Base-by-base conservation (phyloP, 2,113 vertebrate genomes). In the Gobio gobio region DNA sequence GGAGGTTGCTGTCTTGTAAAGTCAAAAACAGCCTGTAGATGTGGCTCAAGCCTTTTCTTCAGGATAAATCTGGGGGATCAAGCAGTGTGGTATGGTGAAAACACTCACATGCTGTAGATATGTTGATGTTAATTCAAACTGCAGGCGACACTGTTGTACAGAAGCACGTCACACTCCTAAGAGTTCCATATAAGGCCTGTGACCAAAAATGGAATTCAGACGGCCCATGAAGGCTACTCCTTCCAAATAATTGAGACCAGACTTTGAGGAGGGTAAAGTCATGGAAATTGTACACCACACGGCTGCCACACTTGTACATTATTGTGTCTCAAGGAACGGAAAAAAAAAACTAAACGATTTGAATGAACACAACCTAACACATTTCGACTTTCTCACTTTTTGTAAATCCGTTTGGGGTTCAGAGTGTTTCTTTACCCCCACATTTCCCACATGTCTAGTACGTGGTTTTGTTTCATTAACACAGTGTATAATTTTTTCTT, bases 231-330 rank as follows among this genome's bases (percentile, higher is more conserved):
- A 29, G 40, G 77, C 58, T 18, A 10, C 58, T 26, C n/a, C n/a
- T 26, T 61, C 36, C n/a, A 61, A 43, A 79, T 63, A 79, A 79
- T 10, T 79, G 12, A 45, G 58, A 45, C n/a, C 56, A 79, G 58
- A 61, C 40, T 26, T 45, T 45, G 36, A 79, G 40, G 16, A 16
- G 1, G 2, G 36, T 59, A 70, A 22, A 22, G 54, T 26, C n/a
- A 79, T 79, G 56, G 58, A 63, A 79, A 79, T 24, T 40, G 16
- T 40, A 43, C 33, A 5, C 22, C 58, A 63, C n/a, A 45, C 6
- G 0, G 20, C 40, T 79, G n/a, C 77, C 54, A 43, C 54, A 24
- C 36, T 7, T 40, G 5, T 40, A 20, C 7, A 1, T 68, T 68
- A 68, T 36, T 36, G 16, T 7, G 51, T 77, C 29, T 40, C 18